Conservation (phyloP, 2,888 invertebrate genomes). For the Alentia gelatinosa region DNA sequence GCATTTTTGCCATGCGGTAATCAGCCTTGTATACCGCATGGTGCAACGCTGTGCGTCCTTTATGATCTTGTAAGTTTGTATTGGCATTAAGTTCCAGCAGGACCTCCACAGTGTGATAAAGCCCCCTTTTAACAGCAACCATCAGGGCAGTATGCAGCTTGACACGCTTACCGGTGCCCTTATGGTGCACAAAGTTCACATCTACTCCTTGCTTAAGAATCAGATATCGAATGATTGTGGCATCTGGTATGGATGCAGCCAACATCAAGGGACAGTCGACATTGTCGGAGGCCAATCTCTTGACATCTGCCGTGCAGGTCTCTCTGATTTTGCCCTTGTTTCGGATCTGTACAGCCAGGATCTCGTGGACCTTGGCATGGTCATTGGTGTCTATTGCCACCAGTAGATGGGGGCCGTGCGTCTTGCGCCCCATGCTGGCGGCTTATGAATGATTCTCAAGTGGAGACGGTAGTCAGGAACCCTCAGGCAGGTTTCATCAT, state of each 20-base stretch:
- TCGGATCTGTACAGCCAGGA: slow-evolving; percentile 62
- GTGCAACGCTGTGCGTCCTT: slow-evolving; percentile 66
- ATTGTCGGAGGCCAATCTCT: slow-evolving; percentile 65
- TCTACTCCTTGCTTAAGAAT: slow-evolving; percentile 62
- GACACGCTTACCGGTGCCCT: slow-evolving; percentile 56
- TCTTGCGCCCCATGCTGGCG: slow-evolving; percentile 66
- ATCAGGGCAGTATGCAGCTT: slow-evolving; percentile 62
- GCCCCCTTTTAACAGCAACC: slow-evolving; percentile 62
- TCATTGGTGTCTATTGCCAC: slow-evolving; percentile 65
- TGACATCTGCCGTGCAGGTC: slow-evolving; percentile 62
- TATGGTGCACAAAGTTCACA: slow-evolving; percentile 65
- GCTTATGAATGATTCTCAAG: no score
- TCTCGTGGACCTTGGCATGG: slow-evolving; percentile 65
- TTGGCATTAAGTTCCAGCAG: slow-evolving; percentile 65
- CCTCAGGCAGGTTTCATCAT: neutral
- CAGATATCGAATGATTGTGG: slow-evolving; percentile 64
- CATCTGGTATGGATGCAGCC: slow-evolving; percentile 64
- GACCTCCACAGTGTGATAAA: slow-evolving; percentile 64
- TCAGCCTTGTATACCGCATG: slow-evolving; percentile 65
- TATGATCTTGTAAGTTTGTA: slow-evolving; percentile 65
- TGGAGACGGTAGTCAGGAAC: neutral
- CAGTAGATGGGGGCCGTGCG: slow-evolving; percentile 66
- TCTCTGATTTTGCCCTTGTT: slow-evolving; percentile 63
- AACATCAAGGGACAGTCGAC: slow-evolving; percentile 65
- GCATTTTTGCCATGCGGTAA: slow-evolving; percentile 66